Percentiles rank a stretch among this genome's conserved stretches.
These are phyloP conservation scores for Lysandra bellargus DNA, from an alignment of 2,888 invertebrate genomes.

Conservation along the genomic window DNA sequence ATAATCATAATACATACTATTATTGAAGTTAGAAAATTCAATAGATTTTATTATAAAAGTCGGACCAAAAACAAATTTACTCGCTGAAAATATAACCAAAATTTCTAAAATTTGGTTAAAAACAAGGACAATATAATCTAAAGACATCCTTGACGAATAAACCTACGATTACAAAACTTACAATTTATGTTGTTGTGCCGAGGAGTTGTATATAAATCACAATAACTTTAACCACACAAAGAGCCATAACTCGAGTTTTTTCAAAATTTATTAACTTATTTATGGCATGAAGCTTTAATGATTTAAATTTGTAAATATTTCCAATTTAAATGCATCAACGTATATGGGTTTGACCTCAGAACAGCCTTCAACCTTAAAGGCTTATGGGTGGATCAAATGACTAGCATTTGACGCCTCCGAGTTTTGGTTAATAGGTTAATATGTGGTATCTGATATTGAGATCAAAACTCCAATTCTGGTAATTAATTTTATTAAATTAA, in stretches of 20 bases:
- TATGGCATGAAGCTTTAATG: constrained; percentile 16
- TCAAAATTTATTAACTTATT: constrained; percentile 15
- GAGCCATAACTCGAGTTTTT: constrained; percentile 16
- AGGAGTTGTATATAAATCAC: not conserved
- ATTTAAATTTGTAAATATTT: constrained; percentile 25
- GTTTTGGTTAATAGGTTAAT: not conserved
- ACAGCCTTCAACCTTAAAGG: not conserved
- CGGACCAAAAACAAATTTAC: too few species aligned
- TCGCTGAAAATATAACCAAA: too few species aligned
- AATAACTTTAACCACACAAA: constrained; percentile 3
- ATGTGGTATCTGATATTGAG: not conserved
- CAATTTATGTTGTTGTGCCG: not conserved
- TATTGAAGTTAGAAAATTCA: too few species aligned
- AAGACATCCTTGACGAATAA: not conserved
- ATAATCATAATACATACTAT: too few species aligned
- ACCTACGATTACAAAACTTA: not conserved
- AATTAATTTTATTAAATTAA: too few species aligned
- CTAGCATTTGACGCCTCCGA: constrained; percentile 12
- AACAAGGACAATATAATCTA: not conserved
- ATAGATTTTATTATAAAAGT: too few species aligned
- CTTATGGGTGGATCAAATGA: constrained; percentile 2
- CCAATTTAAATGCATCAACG: not conserved
- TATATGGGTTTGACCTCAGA: constrained; percentile 25
- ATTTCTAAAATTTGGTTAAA: not conserved
- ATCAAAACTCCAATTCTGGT: too few species aligned